Conservation (phyloP, 2,797 vertebrate genomes). For the Pitangus sulphuratus region DNA sequence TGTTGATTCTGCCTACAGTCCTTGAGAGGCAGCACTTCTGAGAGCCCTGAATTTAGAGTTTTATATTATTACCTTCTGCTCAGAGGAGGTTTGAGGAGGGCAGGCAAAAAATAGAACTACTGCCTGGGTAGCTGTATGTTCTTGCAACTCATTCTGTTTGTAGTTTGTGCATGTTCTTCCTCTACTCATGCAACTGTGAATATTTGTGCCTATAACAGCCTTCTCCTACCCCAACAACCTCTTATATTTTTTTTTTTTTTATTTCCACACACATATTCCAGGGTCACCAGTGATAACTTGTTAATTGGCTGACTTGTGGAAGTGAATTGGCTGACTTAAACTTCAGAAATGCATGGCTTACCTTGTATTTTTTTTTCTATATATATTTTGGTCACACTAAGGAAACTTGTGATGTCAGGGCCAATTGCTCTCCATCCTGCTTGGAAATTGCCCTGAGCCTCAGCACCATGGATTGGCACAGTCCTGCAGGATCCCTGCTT, state of each 20-base stretch:
- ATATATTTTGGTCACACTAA: neutral
- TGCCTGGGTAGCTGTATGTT: neutral
- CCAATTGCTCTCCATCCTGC: slow-evolving; percentile 21
- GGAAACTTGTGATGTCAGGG: slow-evolving; percentile 15
- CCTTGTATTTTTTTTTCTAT: neutral
- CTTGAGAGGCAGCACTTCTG: neutral
- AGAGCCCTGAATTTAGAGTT: fast-evolving
- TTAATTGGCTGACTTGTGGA: neutral
- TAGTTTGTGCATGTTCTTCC: neutral
- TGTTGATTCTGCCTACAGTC: neutral
- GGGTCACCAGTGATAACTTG: neutral
- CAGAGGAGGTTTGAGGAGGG: neutral
- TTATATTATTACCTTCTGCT: neutral
- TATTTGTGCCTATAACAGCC: neutral
- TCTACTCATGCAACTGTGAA: fast-evolving
- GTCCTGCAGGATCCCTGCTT: slow-evolving; percentile 56
- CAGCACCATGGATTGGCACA: slow-evolving; percentile 37
- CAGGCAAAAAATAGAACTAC: fast-evolving
- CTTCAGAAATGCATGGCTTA: neutral
- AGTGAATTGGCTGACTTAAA: neutral
- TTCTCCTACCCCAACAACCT: neutral
- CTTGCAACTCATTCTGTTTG: neutral
- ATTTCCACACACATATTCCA: neutral
- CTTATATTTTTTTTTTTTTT: neutral
- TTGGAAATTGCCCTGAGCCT: slow-evolving; percentile 59